A percentile compares a stretch with the other conserved stretches of the same genome.
phyloP scores from a whole-genome alignment of 2,888 invertebrate species.

The Rotaria magnacalcarata region DNA sequence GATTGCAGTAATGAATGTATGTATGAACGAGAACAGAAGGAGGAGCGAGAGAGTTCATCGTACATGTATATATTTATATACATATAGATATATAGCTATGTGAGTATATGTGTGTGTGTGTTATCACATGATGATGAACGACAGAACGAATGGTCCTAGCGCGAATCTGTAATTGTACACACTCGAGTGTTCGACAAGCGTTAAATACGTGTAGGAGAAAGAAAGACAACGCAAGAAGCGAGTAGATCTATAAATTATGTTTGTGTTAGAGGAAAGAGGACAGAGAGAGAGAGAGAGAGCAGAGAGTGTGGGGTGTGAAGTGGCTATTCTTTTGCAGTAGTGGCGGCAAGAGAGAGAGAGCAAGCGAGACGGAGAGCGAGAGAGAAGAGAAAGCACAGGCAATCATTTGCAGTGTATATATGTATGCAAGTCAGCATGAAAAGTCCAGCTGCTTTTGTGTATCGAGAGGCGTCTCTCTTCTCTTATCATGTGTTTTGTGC shows the following conservation, averaged over 20 bases:
- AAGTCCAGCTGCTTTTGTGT: conserved; percentile 30
- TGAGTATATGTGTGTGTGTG: background rate
- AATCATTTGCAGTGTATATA: conserved; percentile 33
- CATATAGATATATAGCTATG: background rate
- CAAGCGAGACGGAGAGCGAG: background rate
- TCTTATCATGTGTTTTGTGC: conserved; percentile 9
- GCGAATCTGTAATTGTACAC: conserved; percentile 35
- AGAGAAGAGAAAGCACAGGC: conserved; percentile 30
- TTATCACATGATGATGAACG: background rate
- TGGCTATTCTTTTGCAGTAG: conserved; percentile 29
- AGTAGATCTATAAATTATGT: conserved; percentile 31
- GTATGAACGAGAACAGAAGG: background rate
- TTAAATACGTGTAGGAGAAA: conserved; percentile 21
- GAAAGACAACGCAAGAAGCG: background rate
- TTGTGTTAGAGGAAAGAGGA: conserved; percentile 14
- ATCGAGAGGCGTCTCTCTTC: background rate
- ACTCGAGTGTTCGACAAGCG: conserved; percentile 35
- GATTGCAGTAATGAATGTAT: conserved; percentile 21
- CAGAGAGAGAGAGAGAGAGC: background rate
- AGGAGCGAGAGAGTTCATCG: conserved; percentile 22
- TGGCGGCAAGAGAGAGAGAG: background rate
- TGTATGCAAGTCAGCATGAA: conserved; percentile 29
- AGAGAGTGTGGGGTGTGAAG: background rate
- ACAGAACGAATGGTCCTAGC: background rate
- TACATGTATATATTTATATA: conserved; percentile 10